Percentiles rank a stretch among this genome's conserved stretches.
phyloP scores from a whole-genome alignment of 2,797 vertebrate species.

The Spea hammondii region DNA sequence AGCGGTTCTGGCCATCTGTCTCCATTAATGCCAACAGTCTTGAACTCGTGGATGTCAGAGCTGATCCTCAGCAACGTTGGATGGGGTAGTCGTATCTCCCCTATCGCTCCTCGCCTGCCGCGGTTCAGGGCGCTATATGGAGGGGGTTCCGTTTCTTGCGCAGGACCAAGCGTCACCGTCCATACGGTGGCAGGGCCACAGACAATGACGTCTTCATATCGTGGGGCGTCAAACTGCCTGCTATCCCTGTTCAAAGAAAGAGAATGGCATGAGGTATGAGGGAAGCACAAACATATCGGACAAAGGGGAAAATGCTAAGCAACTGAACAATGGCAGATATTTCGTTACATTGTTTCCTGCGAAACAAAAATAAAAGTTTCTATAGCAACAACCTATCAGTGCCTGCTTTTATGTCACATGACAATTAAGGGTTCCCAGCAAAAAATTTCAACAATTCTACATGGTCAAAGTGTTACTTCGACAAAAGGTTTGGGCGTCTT shows the following conservation, averaged over 20 bases:
- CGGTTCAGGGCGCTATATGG: conserved; percentile 2
- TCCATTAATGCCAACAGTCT: neutral
- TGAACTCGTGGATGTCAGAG: conserved; percentile 48
- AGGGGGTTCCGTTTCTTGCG: conserved; percentile 22
- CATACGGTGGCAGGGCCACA: conserved; percentile 23
- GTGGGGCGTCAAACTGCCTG: conserved; percentile 21
- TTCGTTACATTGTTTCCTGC: neutral
- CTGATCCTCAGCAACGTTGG: conserved; percentile 34
- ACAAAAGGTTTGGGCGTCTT: no score
- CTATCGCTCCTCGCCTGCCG: neutral
- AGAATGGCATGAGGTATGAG: neutral
- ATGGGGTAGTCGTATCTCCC: neutral
- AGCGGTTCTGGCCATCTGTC: conserved; percentile 30
- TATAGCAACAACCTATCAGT: neutral
- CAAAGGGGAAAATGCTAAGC: neutral
- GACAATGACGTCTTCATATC: conserved; percentile 41
- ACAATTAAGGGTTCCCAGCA: neutral
- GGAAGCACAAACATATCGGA: neutral
- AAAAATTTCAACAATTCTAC: no score
- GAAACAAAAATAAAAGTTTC: no score
- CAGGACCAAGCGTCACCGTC: conserved; percentile 31
- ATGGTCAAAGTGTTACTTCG: no score
- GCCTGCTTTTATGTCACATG: neutral
- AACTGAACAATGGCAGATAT: neutral
- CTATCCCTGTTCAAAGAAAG: neutral